A percentile compares a stretch with the other conserved stretches of the same genome.
Conservation (phyloP, 2,888 invertebrate genomes). For the Pristionchus exspectatus region DNA sequence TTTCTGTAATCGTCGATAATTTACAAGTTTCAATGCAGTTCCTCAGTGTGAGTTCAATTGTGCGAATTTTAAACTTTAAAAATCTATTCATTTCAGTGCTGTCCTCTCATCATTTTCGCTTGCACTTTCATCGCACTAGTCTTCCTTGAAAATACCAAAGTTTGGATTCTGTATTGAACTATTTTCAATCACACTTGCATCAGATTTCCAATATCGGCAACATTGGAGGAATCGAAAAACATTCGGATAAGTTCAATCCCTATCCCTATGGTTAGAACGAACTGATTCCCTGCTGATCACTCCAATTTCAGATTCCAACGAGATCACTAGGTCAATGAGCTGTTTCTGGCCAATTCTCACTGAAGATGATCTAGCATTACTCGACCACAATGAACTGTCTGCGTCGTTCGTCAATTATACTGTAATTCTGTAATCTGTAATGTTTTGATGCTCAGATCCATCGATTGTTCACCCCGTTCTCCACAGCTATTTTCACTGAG, state of each 20-base stretch:
- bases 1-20: no score
- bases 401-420: no score
- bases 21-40: neutral
- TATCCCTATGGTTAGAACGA: neutral
- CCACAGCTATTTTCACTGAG: neutral
- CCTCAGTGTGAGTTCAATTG: neutral
- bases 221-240: no score
- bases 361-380: neutral
- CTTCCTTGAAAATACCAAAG: neutral
- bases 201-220: neutral
- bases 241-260: neutral
- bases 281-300: neutral
- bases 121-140: neutral
- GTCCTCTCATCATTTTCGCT: neutral
- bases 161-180: neutral
- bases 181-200: neutral
- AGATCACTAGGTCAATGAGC: neutral
- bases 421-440: no score
- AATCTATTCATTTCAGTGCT: neutral
- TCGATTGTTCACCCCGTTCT: neutral
- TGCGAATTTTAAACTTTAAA: neutral
- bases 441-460: neutral
- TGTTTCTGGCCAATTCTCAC: conserved; percentile 19
- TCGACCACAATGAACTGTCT: neutral
- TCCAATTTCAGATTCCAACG: neutral